A percentile compares a stretch with the other conserved stretches of the same genome.
Conservation (phyloP, 2,797 vertebrate species). For the Ctenosaura bakeri region DNA sequence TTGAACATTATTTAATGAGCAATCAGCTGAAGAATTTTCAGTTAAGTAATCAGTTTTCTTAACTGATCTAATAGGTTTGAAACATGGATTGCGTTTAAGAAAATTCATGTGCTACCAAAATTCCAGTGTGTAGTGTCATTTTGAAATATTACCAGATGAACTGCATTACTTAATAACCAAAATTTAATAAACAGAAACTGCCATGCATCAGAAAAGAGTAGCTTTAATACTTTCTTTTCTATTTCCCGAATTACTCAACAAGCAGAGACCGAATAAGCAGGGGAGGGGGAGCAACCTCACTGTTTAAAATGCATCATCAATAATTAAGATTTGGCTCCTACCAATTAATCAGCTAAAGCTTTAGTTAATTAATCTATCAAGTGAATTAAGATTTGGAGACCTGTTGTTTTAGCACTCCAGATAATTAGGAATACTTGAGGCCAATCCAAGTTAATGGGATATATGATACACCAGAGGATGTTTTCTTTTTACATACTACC, state of each 20-base stretch:
- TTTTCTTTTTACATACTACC: not conserved
- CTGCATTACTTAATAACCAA: not conserved
- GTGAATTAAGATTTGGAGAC: not conserved
- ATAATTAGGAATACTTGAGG: not conserved
- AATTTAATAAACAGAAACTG: not conserved
- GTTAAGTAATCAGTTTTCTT: not conserved
- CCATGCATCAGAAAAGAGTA: not conserved
- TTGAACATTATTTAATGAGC: not conserved
- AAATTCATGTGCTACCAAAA: slow-evolving; percentile 7
- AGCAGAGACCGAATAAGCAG: not conserved
- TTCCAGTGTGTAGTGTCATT: not conserved
- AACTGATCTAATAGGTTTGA: not conserved
- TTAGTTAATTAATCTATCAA: slow-evolving; percentile 5
- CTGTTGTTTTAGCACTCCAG: not conserved
- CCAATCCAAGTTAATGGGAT: not conserved
- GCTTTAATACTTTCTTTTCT: not conserved
- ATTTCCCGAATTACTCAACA: not conserved
- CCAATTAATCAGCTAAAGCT: slow-evolving; percentile 20
- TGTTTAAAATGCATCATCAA: not conserved
- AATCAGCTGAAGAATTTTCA: not conserved
- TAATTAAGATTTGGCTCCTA: not conserved
- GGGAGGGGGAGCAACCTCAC: not conserved
- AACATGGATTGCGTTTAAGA: not conserved
- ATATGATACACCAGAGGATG: not conserved
- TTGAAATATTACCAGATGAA: not conserved